Conservation (phyloP, 2,113 vertebrate species). For the Larimichthys crocea region DNA sequence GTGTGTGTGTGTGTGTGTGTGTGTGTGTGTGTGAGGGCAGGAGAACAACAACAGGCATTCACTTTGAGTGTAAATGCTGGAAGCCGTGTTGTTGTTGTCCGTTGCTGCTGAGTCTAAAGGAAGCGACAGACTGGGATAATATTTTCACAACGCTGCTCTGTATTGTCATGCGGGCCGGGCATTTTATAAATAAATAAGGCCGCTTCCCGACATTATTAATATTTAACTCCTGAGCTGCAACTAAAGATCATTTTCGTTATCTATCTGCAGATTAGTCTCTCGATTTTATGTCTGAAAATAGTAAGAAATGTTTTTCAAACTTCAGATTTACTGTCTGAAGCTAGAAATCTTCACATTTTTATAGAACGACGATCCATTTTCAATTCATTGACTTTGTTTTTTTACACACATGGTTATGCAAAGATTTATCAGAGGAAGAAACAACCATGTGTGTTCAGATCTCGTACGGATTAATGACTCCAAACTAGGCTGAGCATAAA, state of each 20-base stretch:
- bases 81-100: constrained; percentile 37
- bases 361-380: no score
- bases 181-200: not conserved
- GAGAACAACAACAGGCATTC: constrained; percentile 45
- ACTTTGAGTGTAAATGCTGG: constrained; percentile 45
- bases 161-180: not conserved
- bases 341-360: not conserved
- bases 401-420: not conserved
- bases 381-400: no score
- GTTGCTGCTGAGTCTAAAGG: constrained; percentile 22
- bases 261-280: no score
- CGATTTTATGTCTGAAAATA: no score
- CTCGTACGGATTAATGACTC: no score
- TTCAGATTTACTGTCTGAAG: not conserved
- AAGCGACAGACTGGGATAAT: not conserved
- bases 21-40: not conserved
- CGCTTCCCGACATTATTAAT: not conserved
- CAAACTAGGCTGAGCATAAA: no score
- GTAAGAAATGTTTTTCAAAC: no score
- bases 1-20: no score
- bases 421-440: no score
- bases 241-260: no score
- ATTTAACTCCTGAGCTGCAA: not conserved
- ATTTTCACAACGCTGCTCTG: not conserved
- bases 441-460: no score